Conservation (phyloP, 2,113 vertebrate species). For the Panurus biarmicus region DNA sequence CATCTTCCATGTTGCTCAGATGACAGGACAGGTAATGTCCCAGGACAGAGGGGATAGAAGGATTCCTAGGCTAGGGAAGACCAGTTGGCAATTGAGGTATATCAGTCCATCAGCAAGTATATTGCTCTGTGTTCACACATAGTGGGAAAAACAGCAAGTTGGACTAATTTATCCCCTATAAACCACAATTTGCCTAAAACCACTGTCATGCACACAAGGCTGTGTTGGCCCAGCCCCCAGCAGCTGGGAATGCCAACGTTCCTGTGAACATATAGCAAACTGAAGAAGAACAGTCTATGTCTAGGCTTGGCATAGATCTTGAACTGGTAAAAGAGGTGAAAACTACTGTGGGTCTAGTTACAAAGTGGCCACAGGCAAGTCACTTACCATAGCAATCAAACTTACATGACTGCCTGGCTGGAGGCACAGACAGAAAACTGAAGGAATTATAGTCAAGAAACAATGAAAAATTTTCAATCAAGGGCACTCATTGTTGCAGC, state of each 20-base stretch:
- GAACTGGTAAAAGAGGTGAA: not conserved
- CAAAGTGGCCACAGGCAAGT: not conserved
- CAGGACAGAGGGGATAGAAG: not conserved
- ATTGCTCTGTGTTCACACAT: not conserved
- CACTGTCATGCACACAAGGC: not conserved
- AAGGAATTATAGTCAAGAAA: not conserved
- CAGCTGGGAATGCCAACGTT: not conserved
- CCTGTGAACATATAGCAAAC: not conserved
- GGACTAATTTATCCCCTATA: not conserved
- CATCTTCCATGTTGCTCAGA: not conserved
- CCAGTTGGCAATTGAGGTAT: not conserved
- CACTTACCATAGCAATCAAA: not conserved
- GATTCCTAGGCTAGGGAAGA: not conserved
- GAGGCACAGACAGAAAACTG: not conserved
- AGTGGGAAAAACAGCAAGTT: not conserved
- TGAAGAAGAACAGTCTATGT: not conserved
- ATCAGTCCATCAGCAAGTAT: not conserved
- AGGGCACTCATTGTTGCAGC: not conserved
- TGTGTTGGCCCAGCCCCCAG: not conserved
- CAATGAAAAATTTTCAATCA: not conserved
- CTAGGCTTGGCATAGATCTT: not conserved
- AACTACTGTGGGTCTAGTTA: not conserved
- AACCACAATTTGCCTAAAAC: not conserved
- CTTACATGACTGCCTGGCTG: rapidly evolving
- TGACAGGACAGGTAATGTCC: not conserved